Evolutionary conservation across 2,113 vertebrate species (phyloP), one percentile per base, ranked within the genome.

Genomic region (Carassius carassius): DNA sequence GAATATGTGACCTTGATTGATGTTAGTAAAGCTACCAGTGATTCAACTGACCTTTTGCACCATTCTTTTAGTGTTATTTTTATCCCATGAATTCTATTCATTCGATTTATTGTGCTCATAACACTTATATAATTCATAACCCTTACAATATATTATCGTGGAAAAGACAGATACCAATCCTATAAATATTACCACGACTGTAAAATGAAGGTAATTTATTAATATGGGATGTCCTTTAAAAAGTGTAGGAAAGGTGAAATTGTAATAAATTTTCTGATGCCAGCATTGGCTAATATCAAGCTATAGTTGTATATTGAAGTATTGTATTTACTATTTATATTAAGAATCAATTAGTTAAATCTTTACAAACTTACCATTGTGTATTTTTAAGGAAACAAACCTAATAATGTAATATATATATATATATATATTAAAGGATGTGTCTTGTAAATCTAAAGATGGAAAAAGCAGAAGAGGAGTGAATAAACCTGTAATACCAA

Each of bases 1-100:
- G 41, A 65, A 10, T 49, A 49, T 13, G 44, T 81, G 78, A 81
- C 78, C 62, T 67, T 67, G n/a, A 44, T 44, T 47, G 29, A 44
- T 41, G 35, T 4, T 67, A 32, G 16, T 54, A 17, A 82, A 82
- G 12, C 1, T 51, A 78, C 54, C 35, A 56, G 54, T 73, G 63
- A 49, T 29, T 41, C 5, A 60, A 19, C 19, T 87, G 86, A 87
- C 70, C 86, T 81, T 87, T 87, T 14, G 37, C 82, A 69, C 49
- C 32, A 29, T 84, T 67, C 63, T 16, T 49, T 73, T 17, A 70
- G 51, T 47, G 41, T 21, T 51, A 41, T 37, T 32, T 47, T 60
- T 62, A 35, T 23, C 16, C 32, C 13, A 13, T 25, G 19, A 44
- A 65, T 60, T 74, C 56, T 49, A 37, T 25, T 13, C 23, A 77